phyloP scores from a whole-genome alignment of 1,140 invertebrate genomes.

The Dreissena rostriformis region DNA sequence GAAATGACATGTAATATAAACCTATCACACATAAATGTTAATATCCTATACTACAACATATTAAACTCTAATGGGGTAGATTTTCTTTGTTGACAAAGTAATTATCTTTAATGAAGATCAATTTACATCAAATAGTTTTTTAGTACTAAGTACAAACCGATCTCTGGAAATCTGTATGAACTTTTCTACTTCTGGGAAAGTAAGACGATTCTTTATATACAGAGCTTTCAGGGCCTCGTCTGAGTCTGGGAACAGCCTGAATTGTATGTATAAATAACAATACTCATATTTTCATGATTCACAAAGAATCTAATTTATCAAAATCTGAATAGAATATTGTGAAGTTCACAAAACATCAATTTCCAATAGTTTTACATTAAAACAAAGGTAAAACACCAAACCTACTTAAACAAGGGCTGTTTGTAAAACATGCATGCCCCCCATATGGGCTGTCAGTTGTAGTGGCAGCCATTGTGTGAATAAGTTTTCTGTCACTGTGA shows the following conservation, averaged over 20 bases:
- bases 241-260: slow-evolving; percentile 80
- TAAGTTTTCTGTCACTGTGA: too few species aligned
- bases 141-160: slow-evolving; percentile 77
- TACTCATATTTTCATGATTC: background rate
- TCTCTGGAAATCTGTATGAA: slow-evolving; percentile 89
- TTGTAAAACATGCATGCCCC: too few species aligned
- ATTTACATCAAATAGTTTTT: too few species aligned
- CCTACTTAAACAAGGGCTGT: too few species aligned
- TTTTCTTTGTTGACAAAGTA: background rate
- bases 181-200: slow-evolving; percentile 93
- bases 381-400: too few species aligned
- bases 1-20: background rate
- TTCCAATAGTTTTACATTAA: too few species aligned
- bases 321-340: background rate
- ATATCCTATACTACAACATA: background rate
- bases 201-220: slow-evolving; percentile 88
- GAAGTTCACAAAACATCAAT: background rate
- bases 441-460: too few species aligned
- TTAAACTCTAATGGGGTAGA: background rate
- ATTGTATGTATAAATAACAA: background rate
- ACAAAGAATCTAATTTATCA: background rate
- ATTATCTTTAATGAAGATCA: too few species aligned
- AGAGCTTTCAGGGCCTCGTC: slow-evolving; percentile 85
- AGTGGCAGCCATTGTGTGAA: too few species aligned
- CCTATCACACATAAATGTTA: background rate